phyloP scores from a whole-genome alignment of 1,140 invertebrate species.

The Drosophila willistoni region DNA sequence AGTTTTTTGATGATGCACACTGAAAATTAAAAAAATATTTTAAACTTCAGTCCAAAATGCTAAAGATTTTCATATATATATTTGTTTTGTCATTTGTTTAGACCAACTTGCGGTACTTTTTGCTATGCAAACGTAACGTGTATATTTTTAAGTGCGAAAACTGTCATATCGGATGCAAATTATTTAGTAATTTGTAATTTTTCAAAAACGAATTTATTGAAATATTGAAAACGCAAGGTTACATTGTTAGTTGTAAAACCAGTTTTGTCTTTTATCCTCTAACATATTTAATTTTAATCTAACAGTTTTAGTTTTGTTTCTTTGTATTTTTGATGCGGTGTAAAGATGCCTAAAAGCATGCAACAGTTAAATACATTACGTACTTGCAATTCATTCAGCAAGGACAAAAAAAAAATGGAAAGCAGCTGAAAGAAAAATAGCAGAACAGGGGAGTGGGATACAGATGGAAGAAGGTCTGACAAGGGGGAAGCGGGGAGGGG shows the following conservation, averaged over 20 bases:
- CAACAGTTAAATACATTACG: conserved; percentile 57
- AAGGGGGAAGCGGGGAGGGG: background rate
- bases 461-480: background rate
- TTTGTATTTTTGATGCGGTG: background rate
- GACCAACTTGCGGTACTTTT: no score
- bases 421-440: conserved; percentile 15
- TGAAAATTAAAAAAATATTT: no score
- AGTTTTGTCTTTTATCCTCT: conserved; percentile 5
- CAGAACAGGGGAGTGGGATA: background rate
- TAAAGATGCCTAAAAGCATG: conserved; percentile 41
- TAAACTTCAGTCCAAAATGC: no score
- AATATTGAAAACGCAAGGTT: conserved; percentile 33
- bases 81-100: no score
- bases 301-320: conserved; percentile 9
- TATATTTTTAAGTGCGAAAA: no score
- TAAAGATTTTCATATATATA: no score
- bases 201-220: conserved; percentile 57
- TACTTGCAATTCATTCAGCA: background rate
- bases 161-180: no score
- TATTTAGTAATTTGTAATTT: no score
- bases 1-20: no score
- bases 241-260: conserved; percentile 17
- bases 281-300: conserved; percentile 14
- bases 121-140: no score
- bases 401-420: background rate